Evolutionary conservation across 2,113 vertebrate genomes (phyloP).

Genomic region (Mus pahari): DNA sequence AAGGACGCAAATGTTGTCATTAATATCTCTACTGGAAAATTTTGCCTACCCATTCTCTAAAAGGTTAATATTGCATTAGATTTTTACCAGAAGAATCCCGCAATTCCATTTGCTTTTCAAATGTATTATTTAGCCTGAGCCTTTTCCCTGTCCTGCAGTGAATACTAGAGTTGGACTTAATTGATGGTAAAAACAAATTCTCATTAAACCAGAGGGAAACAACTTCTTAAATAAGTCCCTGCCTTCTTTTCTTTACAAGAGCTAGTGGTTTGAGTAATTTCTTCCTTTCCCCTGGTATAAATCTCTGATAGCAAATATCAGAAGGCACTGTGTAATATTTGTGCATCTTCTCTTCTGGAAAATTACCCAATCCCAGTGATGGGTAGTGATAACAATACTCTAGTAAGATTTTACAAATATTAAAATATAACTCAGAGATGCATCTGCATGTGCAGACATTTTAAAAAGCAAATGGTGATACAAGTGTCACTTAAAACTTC

Average conservation of each 20-base stretch:
- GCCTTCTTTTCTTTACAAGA: not conserved
- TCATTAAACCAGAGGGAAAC: slow-evolving; percentile 69
- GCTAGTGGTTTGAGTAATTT: not conserved
- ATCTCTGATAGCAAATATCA: slow-evolving; percentile 5
- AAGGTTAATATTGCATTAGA: slow-evolving; percentile 57
- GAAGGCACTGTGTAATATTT: slow-evolving; percentile 30
- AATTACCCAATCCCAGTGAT: slow-evolving; percentile 31
- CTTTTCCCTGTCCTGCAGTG: slow-evolving; percentile 47
- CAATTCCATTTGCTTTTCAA: slow-evolving; percentile 47
- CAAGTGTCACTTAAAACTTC: slow-evolving; percentile 53
- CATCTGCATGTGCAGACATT: not conserved
- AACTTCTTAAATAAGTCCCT: slow-evolving; percentile 61
- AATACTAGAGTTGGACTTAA: slow-evolving; percentile 55
- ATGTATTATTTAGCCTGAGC: slow-evolving; percentile 65
- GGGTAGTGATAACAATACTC: not conserved
- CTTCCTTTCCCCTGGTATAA: not conserved
- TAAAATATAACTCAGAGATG: slow-evolving; percentile 23
- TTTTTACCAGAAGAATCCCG: slow-evolving; percentile 47
- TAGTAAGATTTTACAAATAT: slow-evolving; percentile 8
- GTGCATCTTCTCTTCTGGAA: not conserved
- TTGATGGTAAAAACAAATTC: slow-evolving; percentile 69
- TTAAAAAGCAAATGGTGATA: slow-evolving; percentile 38
- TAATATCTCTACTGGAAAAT: slow-evolving; percentile 51
- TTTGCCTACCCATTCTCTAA: slow-evolving; percentile 41
- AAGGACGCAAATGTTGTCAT: slow-evolving; percentile 4